Base-by-base conservation (phyloP, 2,113 vertebrate genomes). In the human region DNA sequence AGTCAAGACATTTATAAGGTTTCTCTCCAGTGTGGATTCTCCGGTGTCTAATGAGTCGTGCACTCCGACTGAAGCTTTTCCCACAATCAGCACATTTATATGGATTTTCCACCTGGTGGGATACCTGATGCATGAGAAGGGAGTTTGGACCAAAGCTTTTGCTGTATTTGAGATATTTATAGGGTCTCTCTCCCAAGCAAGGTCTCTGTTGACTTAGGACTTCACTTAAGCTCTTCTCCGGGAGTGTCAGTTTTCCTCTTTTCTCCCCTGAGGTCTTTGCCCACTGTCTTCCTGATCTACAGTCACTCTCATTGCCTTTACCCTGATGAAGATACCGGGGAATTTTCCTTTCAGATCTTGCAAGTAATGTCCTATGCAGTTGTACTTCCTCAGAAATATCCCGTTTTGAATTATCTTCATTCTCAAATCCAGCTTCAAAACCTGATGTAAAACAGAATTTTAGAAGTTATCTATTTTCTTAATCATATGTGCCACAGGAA, bases 1-100 rank as follows among this genome's bases (percentile, higher is more conserved):
- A 98, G 84, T 98, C 97, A 40, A 95, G 89, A 89, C 98, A 98
- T 0, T 97, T 94, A 72, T 97, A 98, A 35, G 97, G 98, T 64
- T 98, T 98, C 85, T 97, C 97, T 52, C 97, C 97, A 50, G 98
- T 98, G 92, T 98, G 98, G 80, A 98, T 98, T 96, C 98, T 97
- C 92, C 5, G 87, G 89, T 96, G 97, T 90, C 98, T 97, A 22
- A 97, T 90, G 32, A 97, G 87, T 12, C 97, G 93, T 55, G 95
- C 95, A 52, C 92, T 95, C 30, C 93, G 50, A 96, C 93, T 96
- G 66, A 98, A 97, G 66, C 92, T 95, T 80, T 97, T 97, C 43
- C 97, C 98, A 88, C 97, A 98, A 3, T 98, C 98, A 1, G 97
- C 80, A 84, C 98, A 98, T 83, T 96, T 98, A 93, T 98, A 98